Evolutionary conservation across 1,140 invertebrate species (phyloP), one percentile per base, ranked within the genome.

Genomic region (Heliothis subflexa): DNA sequence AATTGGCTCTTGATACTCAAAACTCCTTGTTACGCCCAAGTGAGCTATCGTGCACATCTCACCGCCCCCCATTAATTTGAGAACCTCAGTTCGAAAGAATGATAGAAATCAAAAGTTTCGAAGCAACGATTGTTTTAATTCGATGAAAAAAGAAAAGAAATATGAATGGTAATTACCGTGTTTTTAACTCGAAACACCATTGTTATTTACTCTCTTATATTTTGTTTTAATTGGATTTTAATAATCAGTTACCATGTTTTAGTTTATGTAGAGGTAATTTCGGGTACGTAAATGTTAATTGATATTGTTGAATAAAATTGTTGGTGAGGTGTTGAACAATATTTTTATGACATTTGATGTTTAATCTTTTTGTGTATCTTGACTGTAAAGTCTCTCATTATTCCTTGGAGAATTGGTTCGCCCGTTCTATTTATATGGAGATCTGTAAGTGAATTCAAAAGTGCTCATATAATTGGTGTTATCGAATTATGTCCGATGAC

Each of bases 91-190:
- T 49, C 61, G 14, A 14, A 25, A 57, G 83, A 81, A 62, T 83
- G 88, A 91, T 90, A 88, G 86, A 62, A 85, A 92, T 92, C 91
- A 85, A 84, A 91, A 87, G 78, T 77, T 85, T 81, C 89, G 84
- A 83, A 77, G 79, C 82, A 85, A 80, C 88, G 86, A 91, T 91
- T 91, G 89, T 90, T 90, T 91, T 90, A 87, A 90, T 90, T 90
- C 85, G 86, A 83, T 81, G 88, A 87, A 83, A 88, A 82, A 83
- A 79, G 85, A 85, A 88, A 88, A 89, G 89, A 91, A 91, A 85
- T 90, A 90, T 88, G 86, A 88, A 86, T 86, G 83, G 84, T 91
- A 91, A 91, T 91, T 88, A 88, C 84, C 85, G 81, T 83, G 86
- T 85, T 86, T 82, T 83, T 49, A 52, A 57, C 78, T 54, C 59